Percentiles rank a stretch among this genome's conserved stretches.
Conservation (phyloP, 2,113 vertebrate genomes). For the Zingel zingel region DNA sequence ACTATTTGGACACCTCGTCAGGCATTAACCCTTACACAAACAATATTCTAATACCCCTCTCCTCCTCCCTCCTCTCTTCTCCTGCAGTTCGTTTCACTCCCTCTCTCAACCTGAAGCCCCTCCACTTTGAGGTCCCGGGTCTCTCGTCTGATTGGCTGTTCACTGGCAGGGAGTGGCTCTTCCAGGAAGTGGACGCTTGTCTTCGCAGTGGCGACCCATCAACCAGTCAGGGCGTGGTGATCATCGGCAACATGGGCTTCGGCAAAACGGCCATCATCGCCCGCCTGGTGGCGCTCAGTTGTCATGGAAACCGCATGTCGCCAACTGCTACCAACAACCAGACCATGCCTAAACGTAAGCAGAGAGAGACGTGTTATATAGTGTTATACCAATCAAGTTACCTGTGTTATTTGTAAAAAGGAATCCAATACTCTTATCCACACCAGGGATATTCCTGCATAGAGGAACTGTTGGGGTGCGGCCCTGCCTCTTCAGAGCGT, state of each 20-base stretch:
- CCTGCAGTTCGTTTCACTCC: conserved; percentile 79
- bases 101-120: conserved; percentile 93
- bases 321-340: conserved; percentile 77
- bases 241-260: conserved; percentile 95
- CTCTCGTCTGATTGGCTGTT: conserved; percentile 94
- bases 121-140: conserved; percentile 96
- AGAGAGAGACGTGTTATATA: background rate
- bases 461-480: too few relatives aligned
- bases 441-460: too few relatives aligned
- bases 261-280: conserved; percentile 97
- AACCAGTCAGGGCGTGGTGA: conserved; percentile 90
- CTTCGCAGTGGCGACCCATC: conserved; percentile 85
- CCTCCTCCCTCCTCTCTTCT: background rate
- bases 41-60: background rate
- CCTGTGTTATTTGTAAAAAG: background rate
- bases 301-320: conserved; percentile 94
- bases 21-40: too few relatives aligned
- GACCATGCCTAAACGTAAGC: conserved; percentile 85
- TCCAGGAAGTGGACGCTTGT: conserved; percentile 93
- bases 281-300: conserved; percentile 94
- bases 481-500: too few relatives aligned
- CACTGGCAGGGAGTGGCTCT: conserved; percentile 97
- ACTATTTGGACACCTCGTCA: too few relatives aligned
- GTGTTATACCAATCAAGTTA: background rate
- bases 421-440: too few relatives aligned